These are phyloP conservation scores for Folsomia manolachei DNA, from an alignment of 2,888 invertebrate species.

Conservation along the genomic window DNA sequence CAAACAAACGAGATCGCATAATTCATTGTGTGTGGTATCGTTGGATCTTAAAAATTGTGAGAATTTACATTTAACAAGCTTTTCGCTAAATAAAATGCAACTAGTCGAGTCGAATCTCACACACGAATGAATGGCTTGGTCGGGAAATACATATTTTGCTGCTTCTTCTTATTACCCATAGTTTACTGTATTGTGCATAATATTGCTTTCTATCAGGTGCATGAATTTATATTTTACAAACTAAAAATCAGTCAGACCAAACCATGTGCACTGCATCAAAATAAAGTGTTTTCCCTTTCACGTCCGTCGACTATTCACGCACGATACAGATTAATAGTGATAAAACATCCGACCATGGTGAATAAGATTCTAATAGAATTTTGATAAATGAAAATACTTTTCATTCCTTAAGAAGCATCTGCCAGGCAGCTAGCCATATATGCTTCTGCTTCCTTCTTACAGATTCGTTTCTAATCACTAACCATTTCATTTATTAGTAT, in stretches of 20 bases:
- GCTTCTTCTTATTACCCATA: background rate
- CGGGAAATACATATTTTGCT: background rate
- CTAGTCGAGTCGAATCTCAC: background rate
- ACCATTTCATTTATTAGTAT: background rate
- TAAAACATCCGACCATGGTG: background rate
- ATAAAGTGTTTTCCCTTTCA: slow-evolving; percentile 18
- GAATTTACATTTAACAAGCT: background rate
- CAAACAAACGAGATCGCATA: no score
- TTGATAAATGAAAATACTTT: slow-evolving; percentile 19
- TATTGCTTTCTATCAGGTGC: background rate
- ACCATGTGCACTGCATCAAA: no score
- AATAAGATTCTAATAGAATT: slow-evolving; percentile 16
- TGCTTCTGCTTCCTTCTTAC: background rate
- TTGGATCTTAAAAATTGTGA: background rate
- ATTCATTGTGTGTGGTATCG: background rate
- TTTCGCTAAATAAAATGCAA: background rate
- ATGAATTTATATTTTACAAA: no score
- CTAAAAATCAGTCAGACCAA: background rate
- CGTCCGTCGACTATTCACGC: no score
- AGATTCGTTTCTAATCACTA: background rate
- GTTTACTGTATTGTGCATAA: background rate
- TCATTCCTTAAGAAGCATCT: slow-evolving; percentile 6
- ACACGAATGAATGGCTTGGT: no score
- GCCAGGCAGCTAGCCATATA: background rate
- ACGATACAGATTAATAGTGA: no score